Percentiles rank a stretch among this genome's conserved stretches.
phyloP scores from a whole-genome alignment of 1,140 invertebrate species.

The Leucophenga varia region DNA sequence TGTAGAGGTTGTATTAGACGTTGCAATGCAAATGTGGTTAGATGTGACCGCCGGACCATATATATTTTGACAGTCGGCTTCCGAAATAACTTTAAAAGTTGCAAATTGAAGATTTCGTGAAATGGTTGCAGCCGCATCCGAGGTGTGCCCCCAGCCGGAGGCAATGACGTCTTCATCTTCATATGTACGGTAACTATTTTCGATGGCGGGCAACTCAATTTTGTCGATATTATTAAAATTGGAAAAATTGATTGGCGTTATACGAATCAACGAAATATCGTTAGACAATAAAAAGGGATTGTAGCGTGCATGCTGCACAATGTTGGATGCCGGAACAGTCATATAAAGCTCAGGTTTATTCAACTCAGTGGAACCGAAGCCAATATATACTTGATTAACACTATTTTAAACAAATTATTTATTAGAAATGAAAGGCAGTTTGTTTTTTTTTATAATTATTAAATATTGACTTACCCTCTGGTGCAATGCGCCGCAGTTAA shows the following conservation, averaged over 20 bases:
- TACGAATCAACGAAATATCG: constrained; percentile 35
- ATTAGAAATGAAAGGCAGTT: too few relatives aligned
- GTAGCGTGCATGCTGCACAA: constrained; percentile 31
- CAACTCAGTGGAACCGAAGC: constrained; percentile 31
- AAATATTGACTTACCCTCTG: constrained; percentile 25
- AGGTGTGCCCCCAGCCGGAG: constrained; percentile 60
- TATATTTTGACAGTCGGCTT: constrained; percentile 59
- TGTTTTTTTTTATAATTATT: too few relatives aligned
- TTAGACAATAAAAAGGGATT: constrained; percentile 24
- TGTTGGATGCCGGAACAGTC: constrained; percentile 20
- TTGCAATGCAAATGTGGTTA: constrained; percentile 13
- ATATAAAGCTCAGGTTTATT: constrained; percentile 17
- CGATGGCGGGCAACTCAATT: constrained; percentile 23
- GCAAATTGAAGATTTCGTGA: constrained; percentile 44
- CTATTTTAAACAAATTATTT: too few relatives aligned
- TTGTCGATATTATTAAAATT: constrained; percentile 22
- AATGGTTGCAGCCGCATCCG: constrained; percentile 33
- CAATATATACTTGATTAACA: constrained; percentile 26
- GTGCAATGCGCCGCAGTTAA: constrained; percentile 65
- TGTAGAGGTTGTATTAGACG: constrained; percentile 42
- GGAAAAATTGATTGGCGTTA: background rate
- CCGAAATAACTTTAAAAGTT: constrained; percentile 59
- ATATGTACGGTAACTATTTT: constrained; percentile 10
- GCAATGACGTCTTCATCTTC: constrained; percentile 37
- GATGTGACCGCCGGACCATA: constrained; percentile 56